Conservation (phyloP, 2,113 vertebrate species). For the Sisor rabdophorus region DNA sequence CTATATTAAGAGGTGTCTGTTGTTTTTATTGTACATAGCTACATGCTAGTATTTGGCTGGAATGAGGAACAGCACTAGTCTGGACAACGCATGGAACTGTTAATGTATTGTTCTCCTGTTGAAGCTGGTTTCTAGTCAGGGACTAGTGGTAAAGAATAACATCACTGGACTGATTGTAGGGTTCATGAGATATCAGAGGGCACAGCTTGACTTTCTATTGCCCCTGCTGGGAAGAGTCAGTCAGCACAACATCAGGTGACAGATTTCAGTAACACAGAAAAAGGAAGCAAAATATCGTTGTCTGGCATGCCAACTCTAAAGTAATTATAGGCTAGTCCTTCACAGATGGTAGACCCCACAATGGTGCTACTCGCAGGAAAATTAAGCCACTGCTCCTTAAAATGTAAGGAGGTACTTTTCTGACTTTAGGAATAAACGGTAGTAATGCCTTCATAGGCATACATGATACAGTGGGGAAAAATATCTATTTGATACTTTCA, state of each 20-base stretch:
- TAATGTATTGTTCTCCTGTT: constrained; percentile 1
- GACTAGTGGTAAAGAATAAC: constrained; percentile 16
- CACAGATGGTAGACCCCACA: constrained; percentile 46
- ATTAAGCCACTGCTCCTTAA: constrained; percentile 31
- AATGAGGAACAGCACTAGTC: constrained; percentile 3
- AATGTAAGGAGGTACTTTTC: constrained; percentile 31
- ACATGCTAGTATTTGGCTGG: constrained; percentile 27
- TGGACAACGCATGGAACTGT: constrained; percentile 1
- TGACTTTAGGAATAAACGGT: constrained; percentile 13
- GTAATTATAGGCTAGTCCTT: constrained; percentile 48
- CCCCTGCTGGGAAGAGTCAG: constrained; percentile 38
- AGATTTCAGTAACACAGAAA: constrained; percentile 43
- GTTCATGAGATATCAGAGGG: constrained; percentile 28
- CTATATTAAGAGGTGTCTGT: constrained; percentile 44
- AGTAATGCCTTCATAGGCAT: too few species aligned
- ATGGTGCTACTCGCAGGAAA: constrained; percentile 38
- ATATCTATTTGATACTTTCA: too few species aligned
- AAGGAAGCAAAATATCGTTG: constrained; percentile 42
- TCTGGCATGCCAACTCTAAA: constrained; percentile 49
- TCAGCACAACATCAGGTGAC: constrained; percentile 42
- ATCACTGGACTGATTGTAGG: constrained; percentile 34
- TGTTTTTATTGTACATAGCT: constrained; percentile 34
- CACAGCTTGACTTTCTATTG: constrained; percentile 35
- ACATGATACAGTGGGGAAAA: too few species aligned
- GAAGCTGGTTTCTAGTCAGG: constrained; percentile 3